Percentiles rank a stretch among this genome's conserved stretches.
phyloP scores from a whole-genome alignment of 2,797 vertebrate species.

The Meda fulgida region DNA sequence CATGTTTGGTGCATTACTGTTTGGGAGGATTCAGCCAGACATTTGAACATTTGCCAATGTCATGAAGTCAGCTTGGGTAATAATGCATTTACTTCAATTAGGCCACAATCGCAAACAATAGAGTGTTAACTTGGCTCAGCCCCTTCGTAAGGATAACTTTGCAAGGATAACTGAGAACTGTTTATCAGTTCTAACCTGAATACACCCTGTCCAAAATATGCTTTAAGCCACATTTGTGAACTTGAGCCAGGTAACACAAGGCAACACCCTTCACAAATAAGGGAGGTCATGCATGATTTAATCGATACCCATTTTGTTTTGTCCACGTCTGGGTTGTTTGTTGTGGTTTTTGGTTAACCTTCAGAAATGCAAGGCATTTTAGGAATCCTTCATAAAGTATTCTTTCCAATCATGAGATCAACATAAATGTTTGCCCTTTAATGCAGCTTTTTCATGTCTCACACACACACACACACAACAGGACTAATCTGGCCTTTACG shows the following conservation, averaged over 20 bases:
- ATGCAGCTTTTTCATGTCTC: background rate
- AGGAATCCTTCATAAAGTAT: constrained; percentile 7
- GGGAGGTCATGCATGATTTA: constrained; percentile 2
- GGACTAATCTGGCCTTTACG: background rate
- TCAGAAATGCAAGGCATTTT: constrained; percentile 28
- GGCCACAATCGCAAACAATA: background rate
- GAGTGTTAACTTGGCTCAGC: constrained; percentile 15
- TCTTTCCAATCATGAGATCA: background rate
- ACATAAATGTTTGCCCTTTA: constrained; percentile 2
- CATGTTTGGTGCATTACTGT: background rate
- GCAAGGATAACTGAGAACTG: background rate
- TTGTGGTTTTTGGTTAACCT: constrained; percentile 26
- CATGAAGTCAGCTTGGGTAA: constrained; percentile 7
- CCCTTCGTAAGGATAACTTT: background rate
- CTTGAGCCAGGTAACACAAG: constrained; percentile 33
- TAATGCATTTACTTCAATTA: constrained; percentile 13
- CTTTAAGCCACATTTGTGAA: constrained; percentile 28
- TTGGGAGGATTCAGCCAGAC: constrained; percentile 1
- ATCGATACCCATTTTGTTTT: constrained; percentile 16
- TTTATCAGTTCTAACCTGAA: constrained; percentile 27
- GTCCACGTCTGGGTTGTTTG: constrained; percentile 20
- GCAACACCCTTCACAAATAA: constrained; percentile 50
- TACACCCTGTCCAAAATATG: background rate
- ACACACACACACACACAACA: background rate
- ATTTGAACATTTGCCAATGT: background rate